Evolutionary conservation across 2,797 vertebrate species (phyloP).

Genomic region (Microhierax caerulescens): DNA sequence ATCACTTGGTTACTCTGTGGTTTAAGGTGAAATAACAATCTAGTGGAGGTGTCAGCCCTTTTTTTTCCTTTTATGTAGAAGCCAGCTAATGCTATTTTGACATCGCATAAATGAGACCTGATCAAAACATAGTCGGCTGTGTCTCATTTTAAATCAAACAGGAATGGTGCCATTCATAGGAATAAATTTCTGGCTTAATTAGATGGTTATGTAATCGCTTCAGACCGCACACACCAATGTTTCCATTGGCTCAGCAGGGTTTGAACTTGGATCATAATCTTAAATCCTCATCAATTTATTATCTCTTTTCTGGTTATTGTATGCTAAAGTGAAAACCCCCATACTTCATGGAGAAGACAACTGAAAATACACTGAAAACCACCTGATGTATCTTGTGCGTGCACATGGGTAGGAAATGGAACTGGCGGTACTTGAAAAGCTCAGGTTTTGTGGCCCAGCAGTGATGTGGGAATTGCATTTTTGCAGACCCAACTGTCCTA

Average conservation of each 20-base stretch:
- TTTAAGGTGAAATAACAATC: not conserved
- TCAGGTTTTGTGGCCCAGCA: not conserved
- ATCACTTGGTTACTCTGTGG: not conserved
- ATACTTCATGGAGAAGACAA: rapidly evolving
- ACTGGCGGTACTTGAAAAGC: not conserved
- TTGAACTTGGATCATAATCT: not conserved
- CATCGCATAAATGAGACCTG: slow-evolving; percentile 14
- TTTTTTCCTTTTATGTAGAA: slow-evolving; percentile 26
- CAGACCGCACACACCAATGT: not conserved
- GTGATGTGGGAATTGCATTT: not conserved
- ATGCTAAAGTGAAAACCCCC: not conserved
- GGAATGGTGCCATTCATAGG: not conserved
- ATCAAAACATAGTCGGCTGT: slow-evolving; percentile 12
- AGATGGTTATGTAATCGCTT: slow-evolving; percentile 10
- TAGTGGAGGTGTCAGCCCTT: not conserved
- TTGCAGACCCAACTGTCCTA: not conserved
- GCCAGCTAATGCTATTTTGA: slow-evolving; percentile 33
- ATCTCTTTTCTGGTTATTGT: not conserved
- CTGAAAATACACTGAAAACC: not conserved
- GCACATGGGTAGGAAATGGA: not conserved
- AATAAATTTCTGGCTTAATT: slow-evolving; percentile 29
- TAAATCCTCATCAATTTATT: slow-evolving; percentile 8
- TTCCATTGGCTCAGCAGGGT: not conserved
- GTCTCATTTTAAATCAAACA: slow-evolving; percentile 29
- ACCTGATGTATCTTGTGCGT: rapidly evolving